A percentile compares a stretch with the other conserved stretches of the same genome.
Conservation (phyloP, 2,888 invertebrate genomes). For the Idaea aversata region DNA sequence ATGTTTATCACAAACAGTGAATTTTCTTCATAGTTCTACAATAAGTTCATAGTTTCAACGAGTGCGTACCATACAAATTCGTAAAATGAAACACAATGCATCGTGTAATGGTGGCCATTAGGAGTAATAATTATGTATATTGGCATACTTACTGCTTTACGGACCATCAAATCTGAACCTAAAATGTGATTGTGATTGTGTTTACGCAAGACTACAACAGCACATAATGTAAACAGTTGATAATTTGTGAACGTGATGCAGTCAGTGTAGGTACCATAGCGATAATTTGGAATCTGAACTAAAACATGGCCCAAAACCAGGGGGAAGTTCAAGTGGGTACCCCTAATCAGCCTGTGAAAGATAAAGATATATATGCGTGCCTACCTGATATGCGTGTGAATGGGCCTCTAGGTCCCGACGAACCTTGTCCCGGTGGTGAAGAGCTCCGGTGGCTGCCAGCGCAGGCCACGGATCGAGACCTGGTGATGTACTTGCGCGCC, state of each 20-base stretch:
- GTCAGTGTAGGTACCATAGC: slow-evolving; percentile 54
- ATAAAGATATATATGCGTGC: slow-evolving; percentile 77
- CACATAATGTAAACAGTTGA: slow-evolving; percentile 62
- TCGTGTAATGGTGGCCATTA: slow-evolving; percentile 81
- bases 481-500: slow-evolving; percentile 98
- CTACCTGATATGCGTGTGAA: slow-evolving; percentile 79
- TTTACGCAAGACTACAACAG: slow-evolving; percentile 41
- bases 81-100: slow-evolving; percentile 72
- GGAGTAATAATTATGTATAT: slow-evolving; percentile 78
- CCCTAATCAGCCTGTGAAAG: slow-evolving; percentile 75
- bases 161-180: slow-evolving; percentile 61
- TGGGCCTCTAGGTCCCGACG: slow-evolving; percentile 72
- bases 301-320: slow-evolving; percentile 77
- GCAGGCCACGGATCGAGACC: slow-evolving; percentile 95
- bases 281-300: slow-evolving; percentile 31
- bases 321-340: slow-evolving; percentile 78
- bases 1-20: slow-evolving; percentile 48
- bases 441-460: slow-evolving; percentile 97
- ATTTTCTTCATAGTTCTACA: slow-evolving; percentile 45
- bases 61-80: slow-evolving; percentile 48
- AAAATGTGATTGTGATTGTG: slow-evolving; percentile 40
- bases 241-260: slow-evolving; percentile 54
- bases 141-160: slow-evolving; percentile 75
- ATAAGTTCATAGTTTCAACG: slow-evolving; percentile 45
- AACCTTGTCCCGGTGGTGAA: slow-evolving; percentile 83